phyloP scores from a whole-genome alignment of 1,140 invertebrate genomes.

The Drosophila busckii region DNA sequence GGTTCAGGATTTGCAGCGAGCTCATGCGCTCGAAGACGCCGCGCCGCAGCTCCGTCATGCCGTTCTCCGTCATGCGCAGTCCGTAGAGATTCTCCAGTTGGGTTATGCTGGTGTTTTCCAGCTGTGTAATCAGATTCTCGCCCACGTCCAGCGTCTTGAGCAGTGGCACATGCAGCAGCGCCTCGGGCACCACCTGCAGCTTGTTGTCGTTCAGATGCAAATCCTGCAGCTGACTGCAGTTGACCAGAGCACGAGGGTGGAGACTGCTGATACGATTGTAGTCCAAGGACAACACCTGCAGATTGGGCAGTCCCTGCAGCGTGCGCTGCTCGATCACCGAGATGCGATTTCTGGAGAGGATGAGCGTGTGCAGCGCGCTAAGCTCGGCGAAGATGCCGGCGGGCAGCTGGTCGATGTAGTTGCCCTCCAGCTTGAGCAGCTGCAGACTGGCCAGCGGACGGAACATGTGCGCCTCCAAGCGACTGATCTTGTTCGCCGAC shows the following conservation, averaged over 20 bases:
- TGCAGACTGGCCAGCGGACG: slow-evolving; percentile 89
- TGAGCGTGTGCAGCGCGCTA: slow-evolving; percentile 90
- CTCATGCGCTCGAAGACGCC: slow-evolving; percentile 91
- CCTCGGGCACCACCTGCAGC: slow-evolving; percentile 89
- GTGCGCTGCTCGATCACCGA: slow-evolving; percentile 87
- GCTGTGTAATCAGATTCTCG: slow-evolving; percentile 91
- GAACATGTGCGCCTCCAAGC: slow-evolving; percentile 89
- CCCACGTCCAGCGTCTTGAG: slow-evolving; percentile 92
- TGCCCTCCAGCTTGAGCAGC: slow-evolving; percentile 89
- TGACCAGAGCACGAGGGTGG: slow-evolving; percentile 89
- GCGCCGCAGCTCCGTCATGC: slow-evolving; percentile 90
- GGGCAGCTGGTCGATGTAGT: slow-evolving; percentile 88
- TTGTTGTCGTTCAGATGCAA: slow-evolving; percentile 94
- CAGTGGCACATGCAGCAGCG: slow-evolving; percentile 88
- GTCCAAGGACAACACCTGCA: slow-evolving; percentile 89
- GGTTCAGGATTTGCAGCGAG: slow-evolving; percentile 91
- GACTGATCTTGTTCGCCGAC: slow-evolving; percentile 88
- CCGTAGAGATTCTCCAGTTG: slow-evolving; percentile 89
- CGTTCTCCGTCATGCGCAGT: slow-evolving; percentile 91
- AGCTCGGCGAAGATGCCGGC: slow-evolving; percentile 90
- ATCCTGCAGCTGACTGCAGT: slow-evolving; percentile 91
- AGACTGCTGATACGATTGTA: slow-evolving; percentile 90
- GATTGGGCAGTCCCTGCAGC: slow-evolving; percentile 87
- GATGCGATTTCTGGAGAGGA: slow-evolving; percentile 92
- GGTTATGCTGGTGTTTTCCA: slow-evolving; percentile 89